phyloP scores from a whole-genome alignment of 2,888 invertebrate genomes.

The Euplexia lucipara region DNA sequence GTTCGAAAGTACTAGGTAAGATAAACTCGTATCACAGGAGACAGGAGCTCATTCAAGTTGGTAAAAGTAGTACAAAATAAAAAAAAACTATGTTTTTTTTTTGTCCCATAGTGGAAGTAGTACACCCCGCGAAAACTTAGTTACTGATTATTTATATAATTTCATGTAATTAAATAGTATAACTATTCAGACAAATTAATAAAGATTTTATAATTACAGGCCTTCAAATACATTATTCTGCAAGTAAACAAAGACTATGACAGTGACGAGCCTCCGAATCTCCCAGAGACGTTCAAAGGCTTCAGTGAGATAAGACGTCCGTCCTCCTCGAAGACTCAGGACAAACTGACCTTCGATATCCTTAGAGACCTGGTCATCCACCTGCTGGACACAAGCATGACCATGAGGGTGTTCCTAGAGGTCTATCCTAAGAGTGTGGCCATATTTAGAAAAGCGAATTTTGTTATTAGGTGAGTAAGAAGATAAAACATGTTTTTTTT shows the following conservation, averaged over 20 bases:
- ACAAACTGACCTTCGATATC: conserved; percentile 83
- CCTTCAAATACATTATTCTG: conserved; percentile 88
- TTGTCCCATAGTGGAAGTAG: too few species aligned
- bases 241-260: conserved; percentile 89
- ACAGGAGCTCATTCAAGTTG: too few species aligned
- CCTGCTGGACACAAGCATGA: conserved; percentile 93
- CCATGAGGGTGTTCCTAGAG: conserved; percentile 93
- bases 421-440: conserved; percentile 90
- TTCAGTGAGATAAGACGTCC: conserved; percentile 84
- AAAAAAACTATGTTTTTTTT: too few species aligned
- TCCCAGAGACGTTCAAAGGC: conserved; percentile 87
- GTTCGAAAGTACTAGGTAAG: too few species aligned
- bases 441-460: conserved; percentile 91
- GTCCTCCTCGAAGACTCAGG: conserved; percentile 70
- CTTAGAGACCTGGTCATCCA: conserved; percentile 93
- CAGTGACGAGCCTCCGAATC: conserved; percentile 83
- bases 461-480: conserved; percentile 89
- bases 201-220: conserved; percentile 72
- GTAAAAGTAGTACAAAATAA: too few species aligned
- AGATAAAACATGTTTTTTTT: neutral
- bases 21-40: too few species aligned
- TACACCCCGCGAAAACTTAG: too few species aligned
- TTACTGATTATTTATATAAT: too few species aligned
- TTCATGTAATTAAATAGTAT: too few species aligned
- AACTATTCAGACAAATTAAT: too few species aligned